Percentiles rank a stretch among this genome's conserved stretches.
Conservation (phyloP, 2,888 invertebrate species). For the Drosophila melanocephala region DNA sequence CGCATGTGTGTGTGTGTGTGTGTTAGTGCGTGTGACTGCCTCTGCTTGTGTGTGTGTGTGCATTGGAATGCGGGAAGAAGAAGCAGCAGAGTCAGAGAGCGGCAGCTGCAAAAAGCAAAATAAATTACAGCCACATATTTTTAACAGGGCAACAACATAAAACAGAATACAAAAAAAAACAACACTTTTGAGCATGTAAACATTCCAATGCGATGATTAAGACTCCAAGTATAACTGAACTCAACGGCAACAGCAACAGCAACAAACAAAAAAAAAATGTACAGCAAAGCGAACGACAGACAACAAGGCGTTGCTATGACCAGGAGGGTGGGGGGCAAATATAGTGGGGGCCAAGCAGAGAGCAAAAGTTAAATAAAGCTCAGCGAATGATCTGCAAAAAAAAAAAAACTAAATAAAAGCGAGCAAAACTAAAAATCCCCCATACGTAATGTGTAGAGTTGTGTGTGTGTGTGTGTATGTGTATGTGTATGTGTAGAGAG, state of each 20-base stretch:
- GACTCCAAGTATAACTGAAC: constrained; percentile 85
- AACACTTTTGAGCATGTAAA: constrained; percentile 77
- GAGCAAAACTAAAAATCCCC: constrained; percentile 68
- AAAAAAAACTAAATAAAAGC: constrained; percentile 55
- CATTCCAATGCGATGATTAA: constrained; percentile 85
- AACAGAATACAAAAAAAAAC: constrained; percentile 39
- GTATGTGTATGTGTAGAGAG: constrained; percentile 34
- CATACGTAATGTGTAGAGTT: constrained; percentile 69
- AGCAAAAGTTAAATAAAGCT: constrained; percentile 83
- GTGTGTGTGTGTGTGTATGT: constrained; percentile 14
- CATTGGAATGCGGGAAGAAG: constrained; percentile 67
- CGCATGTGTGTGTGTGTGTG: constrained; percentile 33
- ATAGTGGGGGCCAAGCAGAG: constrained; percentile 54
- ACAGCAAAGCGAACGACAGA: constrained; percentile 66
- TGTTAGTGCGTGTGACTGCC: constrained; percentile 16
- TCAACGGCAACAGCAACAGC: constrained; percentile 63
- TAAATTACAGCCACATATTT: constrained; percentile 70
- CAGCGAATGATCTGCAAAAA: constrained; percentile 77
- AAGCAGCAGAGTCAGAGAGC: constrained; percentile 32
- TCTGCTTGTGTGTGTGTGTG: constrained; percentile 48
- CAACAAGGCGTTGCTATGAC: constrained; percentile 41
- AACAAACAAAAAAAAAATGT: constrained; percentile 81
- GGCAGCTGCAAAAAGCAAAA: constrained; percentile 60
- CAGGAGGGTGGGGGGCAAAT: constrained; percentile 5
- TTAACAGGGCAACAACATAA: constrained; percentile 58